Base-by-base conservation (phyloP, 2,888 invertebrate species). In the Lacanobia wlatinum region DNA sequence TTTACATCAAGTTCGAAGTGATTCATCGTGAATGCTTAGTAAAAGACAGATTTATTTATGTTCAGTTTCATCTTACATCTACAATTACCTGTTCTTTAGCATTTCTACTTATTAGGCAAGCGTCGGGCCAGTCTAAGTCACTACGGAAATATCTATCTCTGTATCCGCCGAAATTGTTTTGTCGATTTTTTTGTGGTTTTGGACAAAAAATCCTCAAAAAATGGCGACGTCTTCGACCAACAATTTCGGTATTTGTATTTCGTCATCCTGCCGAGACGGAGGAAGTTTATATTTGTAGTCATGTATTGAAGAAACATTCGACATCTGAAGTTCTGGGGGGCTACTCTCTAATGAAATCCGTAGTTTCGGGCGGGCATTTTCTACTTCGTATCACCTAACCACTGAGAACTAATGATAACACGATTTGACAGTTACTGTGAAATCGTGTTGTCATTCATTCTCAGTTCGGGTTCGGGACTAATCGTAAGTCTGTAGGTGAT, bases 281-380 rank as follows among this genome's bases (percentile, higher is more conserved):
- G 64, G 48, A 69, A 71, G 63, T 61, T 74, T 63, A 73, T 55
- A 53, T 79, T 84, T 72, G 56, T 56, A 52, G 50, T 46, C 58
- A 52, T 43, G 58, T 62, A 71, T 56, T 60, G 34, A 66, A 71
- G 55, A 73, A 73, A 64, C 60, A 58, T 63, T 77, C 23, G 55
- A 50, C 70, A 67, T 79, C 40, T 18, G 18, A 55, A 52, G 50
- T 50, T 76, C 23, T n/a, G n/a, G n/a, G n/a, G n/a, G n/a, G n/a
- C n/a, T n/a, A n/a, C n/a, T n/a, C n/a, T n/a, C n/a, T n/a, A n/a
- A n/a, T n/a, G n/a, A n/a, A n/a, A n/a, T n/a, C n/a, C n/a, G n/a
- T n/a, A n/a, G n/a, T n/a, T n/a, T n/a, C n/a, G n/a, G n/a, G n/a
- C n/a, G n/a, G n/a, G n/a, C n/a, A n/a, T n/a, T n/a, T n/a, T n/a